phyloP scores from a whole-genome alignment of 2,888 invertebrate species.

The Gymnoscelis rufifasciata region DNA sequence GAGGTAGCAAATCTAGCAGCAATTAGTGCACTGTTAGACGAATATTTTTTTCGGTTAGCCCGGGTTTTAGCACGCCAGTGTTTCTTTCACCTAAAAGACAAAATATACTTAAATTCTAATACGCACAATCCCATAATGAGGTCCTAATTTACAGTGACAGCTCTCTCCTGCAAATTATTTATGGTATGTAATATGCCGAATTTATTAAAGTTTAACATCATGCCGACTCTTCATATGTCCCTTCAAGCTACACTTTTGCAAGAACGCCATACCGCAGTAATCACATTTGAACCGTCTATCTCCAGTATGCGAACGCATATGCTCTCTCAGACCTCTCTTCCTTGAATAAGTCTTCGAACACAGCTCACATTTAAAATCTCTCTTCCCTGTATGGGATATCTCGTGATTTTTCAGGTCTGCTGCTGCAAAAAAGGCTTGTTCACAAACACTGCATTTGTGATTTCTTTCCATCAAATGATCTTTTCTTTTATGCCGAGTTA shows the following conservation, averaged over 20 bases:
- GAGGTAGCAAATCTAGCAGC: no score
- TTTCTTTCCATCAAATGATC: slow-evolving; percentile 59
- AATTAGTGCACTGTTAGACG: no score
- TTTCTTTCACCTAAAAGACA: no score
- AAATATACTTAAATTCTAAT: no score
- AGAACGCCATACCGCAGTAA: slow-evolving; percentile 59
- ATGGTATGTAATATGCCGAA: no score
- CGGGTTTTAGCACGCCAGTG: no score
- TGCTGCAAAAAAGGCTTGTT: slow-evolving; percentile 49
- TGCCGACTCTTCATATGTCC: slow-evolving; percentile 6
- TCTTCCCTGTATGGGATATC: slow-evolving; percentile 48
- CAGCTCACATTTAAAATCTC: slow-evolving; percentile 49
- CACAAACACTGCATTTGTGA: slow-evolving; percentile 63
- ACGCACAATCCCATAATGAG: no score
- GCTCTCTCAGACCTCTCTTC: slow-evolving; percentile 4
- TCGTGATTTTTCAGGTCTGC: slow-evolving; percentile 44
- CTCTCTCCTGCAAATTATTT: no score
- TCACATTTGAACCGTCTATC: slow-evolving; percentile 58
- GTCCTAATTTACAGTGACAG: no score
- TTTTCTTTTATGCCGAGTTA: slow-evolving; percentile 48
- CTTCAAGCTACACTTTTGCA: slow-evolving; percentile 57
- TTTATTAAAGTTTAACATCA: no score
- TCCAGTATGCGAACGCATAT: slow-evolving; percentile 10
- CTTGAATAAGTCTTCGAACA: slow-evolving; percentile 48
- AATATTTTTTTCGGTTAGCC: no score